Evolutionary conservation across 1,140 invertebrate species (phyloP).

Genomic region (Lasioglossum albipes): DNA sequence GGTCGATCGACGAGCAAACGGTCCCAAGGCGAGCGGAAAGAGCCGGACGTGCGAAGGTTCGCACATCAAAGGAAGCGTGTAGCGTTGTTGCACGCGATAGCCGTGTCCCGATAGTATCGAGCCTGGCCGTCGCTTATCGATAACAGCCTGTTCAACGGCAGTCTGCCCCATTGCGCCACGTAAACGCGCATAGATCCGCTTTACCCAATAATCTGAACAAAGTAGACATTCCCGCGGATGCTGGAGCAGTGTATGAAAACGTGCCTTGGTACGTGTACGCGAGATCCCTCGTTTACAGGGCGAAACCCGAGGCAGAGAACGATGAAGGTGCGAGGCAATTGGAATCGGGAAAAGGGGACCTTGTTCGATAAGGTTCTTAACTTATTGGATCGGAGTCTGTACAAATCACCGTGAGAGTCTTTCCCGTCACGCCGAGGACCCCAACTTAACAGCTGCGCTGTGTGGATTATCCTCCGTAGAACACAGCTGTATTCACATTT

Average conservation of each 20-base stretch:
- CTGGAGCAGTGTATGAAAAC: background rate
- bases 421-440: background rate
- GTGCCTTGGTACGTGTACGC: background rate
- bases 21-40: background rate
- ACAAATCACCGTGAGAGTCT: background rate
- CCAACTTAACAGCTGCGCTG: too few species aligned
- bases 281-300: too few species aligned
- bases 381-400: background rate
- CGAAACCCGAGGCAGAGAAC: background rate
- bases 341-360: background rate
- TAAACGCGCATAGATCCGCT: slow-evolving; percentile 38
- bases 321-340: background rate
- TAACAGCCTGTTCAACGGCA: slow-evolving; percentile 41
- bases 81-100: slow-evolving; percentile 15
- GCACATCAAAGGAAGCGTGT: slow-evolving; percentile 22
- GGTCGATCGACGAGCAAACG: background rate
- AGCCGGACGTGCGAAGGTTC: background rate
- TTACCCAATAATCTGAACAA: slow-evolving; percentile 43
- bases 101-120: slow-evolving; percentile 50
- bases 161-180: slow-evolving; percentile 26
- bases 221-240: slow-evolving; percentile 22
- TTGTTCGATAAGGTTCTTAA: background rate
- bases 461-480: background rate
- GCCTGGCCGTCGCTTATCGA: slow-evolving; percentile 37
- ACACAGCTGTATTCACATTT: too few species aligned